Evolutionary conservation across 2,888 invertebrate species (phyloP).

Genomic region (Acrocyrtus sp.): DNA sequence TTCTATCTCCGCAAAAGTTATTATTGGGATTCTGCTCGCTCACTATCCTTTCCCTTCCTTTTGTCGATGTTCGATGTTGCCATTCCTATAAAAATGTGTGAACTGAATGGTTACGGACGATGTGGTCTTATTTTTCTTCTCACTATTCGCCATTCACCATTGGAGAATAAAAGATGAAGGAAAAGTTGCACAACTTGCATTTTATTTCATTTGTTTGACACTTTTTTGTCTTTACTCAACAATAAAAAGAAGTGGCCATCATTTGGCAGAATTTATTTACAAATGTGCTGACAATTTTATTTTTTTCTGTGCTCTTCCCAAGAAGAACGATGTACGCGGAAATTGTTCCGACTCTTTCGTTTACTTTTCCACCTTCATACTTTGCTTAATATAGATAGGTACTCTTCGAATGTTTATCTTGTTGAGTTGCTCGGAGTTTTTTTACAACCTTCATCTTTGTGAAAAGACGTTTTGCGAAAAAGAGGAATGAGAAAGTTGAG

Average conservation of each 20-base stretch:
- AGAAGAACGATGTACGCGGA: neutral
- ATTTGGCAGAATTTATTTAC: constrained; percentile 39
- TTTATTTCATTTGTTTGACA: constrained; percentile 46
- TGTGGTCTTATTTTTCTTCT: neutral
- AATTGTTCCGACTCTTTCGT: constrained; percentile 10
- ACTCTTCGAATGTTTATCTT: neutral
- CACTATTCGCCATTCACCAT: neutral
- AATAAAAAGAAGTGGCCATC: constrained; percentile 35
- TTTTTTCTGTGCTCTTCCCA: constrained; percentile 24
- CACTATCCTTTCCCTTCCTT: neutral
- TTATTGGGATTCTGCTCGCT: constrained; percentile 7
- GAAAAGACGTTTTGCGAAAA: too few species aligned
- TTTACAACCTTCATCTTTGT: neutral
- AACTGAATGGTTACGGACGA: neutral
- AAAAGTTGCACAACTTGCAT: constrained; percentile 37
- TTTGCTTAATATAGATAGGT: neutral
- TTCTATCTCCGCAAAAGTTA: too few species aligned
- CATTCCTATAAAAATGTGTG: neutral
- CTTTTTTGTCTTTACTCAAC: constrained; percentile 32
- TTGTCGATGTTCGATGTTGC: too few species aligned
- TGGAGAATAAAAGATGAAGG: neutral
- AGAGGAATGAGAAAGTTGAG: constrained; percentile 24
- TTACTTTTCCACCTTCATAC: constrained; percentile 11
- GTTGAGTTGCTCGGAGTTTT: neutral
- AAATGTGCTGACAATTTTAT: constrained; percentile 42